phyloP scores from a whole-genome alignment of 2,113 vertebrate species.

The Psammodynastes pulverulentus region DNA sequence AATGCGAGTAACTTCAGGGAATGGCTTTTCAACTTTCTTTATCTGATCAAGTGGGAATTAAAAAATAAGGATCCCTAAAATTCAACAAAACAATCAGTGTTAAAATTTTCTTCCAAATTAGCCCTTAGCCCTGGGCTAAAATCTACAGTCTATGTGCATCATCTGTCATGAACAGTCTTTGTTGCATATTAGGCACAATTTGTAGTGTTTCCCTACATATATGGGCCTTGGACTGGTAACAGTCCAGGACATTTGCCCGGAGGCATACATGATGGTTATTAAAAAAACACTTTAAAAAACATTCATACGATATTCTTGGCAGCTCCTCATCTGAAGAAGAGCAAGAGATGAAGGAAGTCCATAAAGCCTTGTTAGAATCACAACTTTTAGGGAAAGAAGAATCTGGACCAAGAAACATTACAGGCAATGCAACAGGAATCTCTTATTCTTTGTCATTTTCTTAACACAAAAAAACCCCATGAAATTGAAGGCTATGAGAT shows the following conservation, averaged over 20 bases:
- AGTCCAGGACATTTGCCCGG: neutral
- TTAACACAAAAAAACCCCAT: neutral
- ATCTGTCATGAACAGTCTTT: neutral
- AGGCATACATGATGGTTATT: neutral
- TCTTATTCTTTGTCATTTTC: neutral
- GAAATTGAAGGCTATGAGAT: neutral
- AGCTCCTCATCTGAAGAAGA: neutral
- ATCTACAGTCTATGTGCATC: too few species aligned
- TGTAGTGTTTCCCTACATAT: neutral
- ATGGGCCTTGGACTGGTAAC: neutral
- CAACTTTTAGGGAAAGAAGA: neutral
- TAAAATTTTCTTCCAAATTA: neutral
- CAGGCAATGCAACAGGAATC: neutral
- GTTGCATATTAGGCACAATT: neutral
- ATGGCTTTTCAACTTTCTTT: neutral
- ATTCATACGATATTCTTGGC: neutral
- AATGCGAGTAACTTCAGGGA: slow-evolving; percentile 2
- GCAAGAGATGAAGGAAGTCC: neutral
- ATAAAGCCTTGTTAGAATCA: neutral
- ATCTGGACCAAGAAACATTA: neutral
- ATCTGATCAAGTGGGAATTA: neutral
- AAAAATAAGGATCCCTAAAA: neutral
- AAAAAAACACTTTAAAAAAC: neutral
- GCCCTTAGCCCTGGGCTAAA: neutral
- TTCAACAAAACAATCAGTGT: neutral